A percentile compares a stretch with the other conserved stretches of the same genome.
These are phyloP conservation scores for Planococcus citri DNA, from an alignment of 1,140 invertebrate species.

Conservation along the genomic window DNA sequence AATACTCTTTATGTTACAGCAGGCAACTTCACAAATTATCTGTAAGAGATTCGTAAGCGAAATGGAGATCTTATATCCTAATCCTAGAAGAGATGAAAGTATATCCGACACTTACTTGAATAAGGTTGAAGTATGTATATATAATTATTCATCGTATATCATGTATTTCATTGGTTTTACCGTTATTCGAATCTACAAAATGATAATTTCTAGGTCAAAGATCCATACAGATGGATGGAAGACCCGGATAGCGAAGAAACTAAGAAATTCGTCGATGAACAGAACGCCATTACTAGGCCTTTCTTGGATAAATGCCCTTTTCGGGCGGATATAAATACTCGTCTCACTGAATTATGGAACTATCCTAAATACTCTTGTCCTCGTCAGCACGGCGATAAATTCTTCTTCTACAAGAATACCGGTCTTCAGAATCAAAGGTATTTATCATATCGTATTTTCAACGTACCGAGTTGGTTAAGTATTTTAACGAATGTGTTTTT, in stretches of 20 bases:
- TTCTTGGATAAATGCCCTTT: slow-evolving; percentile 66
- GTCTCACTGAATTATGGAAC: slow-evolving; percentile 85
- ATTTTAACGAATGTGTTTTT: slow-evolving; percentile 23
- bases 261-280: slow-evolving; percentile 76
- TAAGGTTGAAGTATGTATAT: neutral
- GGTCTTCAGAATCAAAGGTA: slow-evolving; percentile 95
- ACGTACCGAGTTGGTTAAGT: neutral
- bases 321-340: slow-evolving; percentile 55
- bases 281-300: slow-evolving; percentile 79
- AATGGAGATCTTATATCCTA: neutral
- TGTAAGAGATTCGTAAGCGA: neutral
- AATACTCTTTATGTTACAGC: too few species aligned
- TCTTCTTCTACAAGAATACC: slow-evolving; percentile 87
- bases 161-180: too few species aligned
- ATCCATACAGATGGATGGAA: slow-evolving; percentile 95
- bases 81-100: neutral
- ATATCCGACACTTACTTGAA: neutral
- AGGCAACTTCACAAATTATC: neutral
- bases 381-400: slow-evolving; percentile 64
- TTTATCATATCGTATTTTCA: slow-evolving; percentile 25
- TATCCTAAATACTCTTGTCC: slow-evolving; percentile 91
- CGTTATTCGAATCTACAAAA: too few species aligned
- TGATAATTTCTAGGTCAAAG: slow-evolving; percentile 61
- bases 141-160: neutral
- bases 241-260: slow-evolving; percentile 88